Evolutionary conservation across 2,797 vertebrate species (phyloP), one percentile per base, ranked within the genome.

Genomic region (Fratercula arctica): DNA sequence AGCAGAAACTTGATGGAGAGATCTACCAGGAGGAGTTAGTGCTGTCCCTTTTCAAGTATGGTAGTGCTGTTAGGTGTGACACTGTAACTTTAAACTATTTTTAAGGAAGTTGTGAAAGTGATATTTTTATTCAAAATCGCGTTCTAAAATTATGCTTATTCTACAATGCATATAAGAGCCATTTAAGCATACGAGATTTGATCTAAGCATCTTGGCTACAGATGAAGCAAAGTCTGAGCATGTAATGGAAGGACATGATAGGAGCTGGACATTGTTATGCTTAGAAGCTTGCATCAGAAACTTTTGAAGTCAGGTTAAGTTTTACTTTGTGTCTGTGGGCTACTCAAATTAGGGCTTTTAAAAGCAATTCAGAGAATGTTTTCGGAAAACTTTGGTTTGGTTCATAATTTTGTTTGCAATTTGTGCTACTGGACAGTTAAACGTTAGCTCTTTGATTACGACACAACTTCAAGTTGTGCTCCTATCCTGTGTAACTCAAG

Each of bases 201-300:
- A 12, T 26, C 20, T 3, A 7, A 19, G 11, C 4, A 1, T 66
- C n/a, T 81, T 0, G 0, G 29, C 59, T 48, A 19, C 5, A n/a
- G 53, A 4, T 76, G 54, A 64, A 56, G 13, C 3, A 0, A 68
- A 82, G 28, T n/a, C 19, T 75, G 10, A 12, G 43, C 3, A 0
- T 5, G 3, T 41, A 31, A 43, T 25, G 12, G 70, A 41, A 53
- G 25, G 51, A 18, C 4, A 1, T 1, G 4, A 3, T 23, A 75
- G 60, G 21, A 46, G 16, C 23, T 45, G 39, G 41, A 9, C 4
- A 0, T 19, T 3, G 12, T 10, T 76, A 3, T 88, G 85, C 28
- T 76, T 87, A 59, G 31, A 43, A 54, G 18, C n/a, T 92, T 51
- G 24, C 31, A 16, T 92, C 48, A 76, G 67, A 67, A 94, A 24